Conservation (phyloP, 2,888 invertebrate species). For the Epicampocera succincta region DNA sequence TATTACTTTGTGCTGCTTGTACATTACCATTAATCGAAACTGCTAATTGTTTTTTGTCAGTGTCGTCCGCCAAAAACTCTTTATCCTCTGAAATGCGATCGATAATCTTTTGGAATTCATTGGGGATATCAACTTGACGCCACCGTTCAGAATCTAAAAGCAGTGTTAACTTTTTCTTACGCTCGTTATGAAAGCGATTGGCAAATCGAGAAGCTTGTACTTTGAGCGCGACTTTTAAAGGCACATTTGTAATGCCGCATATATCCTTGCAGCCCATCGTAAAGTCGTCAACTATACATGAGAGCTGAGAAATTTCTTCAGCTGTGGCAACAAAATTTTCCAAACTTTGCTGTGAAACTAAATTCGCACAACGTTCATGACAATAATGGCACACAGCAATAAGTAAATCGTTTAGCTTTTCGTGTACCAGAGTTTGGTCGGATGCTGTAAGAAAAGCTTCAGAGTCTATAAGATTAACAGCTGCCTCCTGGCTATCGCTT, state of each 20-base stretch:
- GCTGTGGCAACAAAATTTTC: constrained; percentile 88
- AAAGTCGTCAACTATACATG: constrained; percentile 90
- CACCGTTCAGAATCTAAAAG: constrained; percentile 95
- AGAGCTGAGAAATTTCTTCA: constrained; percentile 88
- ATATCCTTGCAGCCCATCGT: constrained; percentile 88
- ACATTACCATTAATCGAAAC: constrained; percentile 43
- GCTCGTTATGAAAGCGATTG: constrained; percentile 93
- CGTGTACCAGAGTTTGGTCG: constrained; percentile 87
- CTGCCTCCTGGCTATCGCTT: constrained; percentile 75
- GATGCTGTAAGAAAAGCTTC: constrained; percentile 87
- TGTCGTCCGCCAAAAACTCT: constrained; percentile 76
- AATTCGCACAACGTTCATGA: constrained; percentile 94
- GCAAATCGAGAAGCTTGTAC: constrained; percentile 95
- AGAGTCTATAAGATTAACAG: constrained; percentile 84
- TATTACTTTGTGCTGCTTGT: background rate
- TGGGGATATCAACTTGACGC: constrained; percentile 95
- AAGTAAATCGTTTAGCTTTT: constrained; percentile 89
- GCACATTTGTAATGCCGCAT: constrained; percentile 89
- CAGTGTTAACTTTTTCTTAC: constrained; percentile 91
- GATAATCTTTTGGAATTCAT: constrained; percentile 93
- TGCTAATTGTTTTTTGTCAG: constrained; percentile 39
- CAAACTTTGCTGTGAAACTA: constrained; percentile 90
- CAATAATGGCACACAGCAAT: constrained; percentile 94
- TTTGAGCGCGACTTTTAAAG: constrained; percentile 90
- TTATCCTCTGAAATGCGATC: constrained; percentile 84